phyloP scores from a whole-genome alignment of 1,140 invertebrate species.

The Goniozus legneri region DNA sequence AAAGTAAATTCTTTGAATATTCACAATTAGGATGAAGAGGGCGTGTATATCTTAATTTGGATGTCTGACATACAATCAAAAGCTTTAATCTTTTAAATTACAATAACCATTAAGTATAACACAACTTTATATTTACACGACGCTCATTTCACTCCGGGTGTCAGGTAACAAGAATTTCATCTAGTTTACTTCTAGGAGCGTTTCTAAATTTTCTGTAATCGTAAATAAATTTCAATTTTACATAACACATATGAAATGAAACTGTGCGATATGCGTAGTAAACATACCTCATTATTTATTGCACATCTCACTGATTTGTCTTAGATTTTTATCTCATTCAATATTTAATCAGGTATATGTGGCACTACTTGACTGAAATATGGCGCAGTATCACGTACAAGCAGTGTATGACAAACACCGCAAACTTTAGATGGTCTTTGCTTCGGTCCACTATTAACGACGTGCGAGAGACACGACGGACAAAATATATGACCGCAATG shows the following conservation, averaged over 20 bases:
- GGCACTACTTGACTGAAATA: conserved; percentile 91
- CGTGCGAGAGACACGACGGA: conserved; percentile 75
- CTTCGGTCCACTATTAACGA: conserved; percentile 83
- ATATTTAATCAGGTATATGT: conserved; percentile 60
- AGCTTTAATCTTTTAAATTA: conserved; percentile 51
- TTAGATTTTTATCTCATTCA: conserved; percentile 12
- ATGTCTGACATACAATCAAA: conserved; percentile 36
- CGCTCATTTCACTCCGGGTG: conserved; percentile 31
- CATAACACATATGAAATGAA: background rate
- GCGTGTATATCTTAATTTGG: no score
- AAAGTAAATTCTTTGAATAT: no score
- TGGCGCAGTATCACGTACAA: conserved; percentile 88
- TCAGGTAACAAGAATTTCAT: conserved; percentile 32
- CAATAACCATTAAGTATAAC: conserved; percentile 46
- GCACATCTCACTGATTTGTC: conserved; percentile 32
- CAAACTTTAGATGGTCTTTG: conserved; percentile 85
- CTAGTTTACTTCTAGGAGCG: conserved; percentile 10
- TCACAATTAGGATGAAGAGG: no score
- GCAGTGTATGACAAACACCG: conserved; percentile 93
- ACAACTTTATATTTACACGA: conserved; percentile 47
- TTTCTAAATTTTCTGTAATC: background rate
- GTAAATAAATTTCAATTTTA: background rate
- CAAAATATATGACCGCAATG: conserved; percentile 97
- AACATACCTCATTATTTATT: no score
- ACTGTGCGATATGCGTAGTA: background rate